These are phyloP conservation scores for Pterocles orientalis DNA, from an alignment of 2,113 vertebrate genomes.

Conservation along the genomic window DNA sequence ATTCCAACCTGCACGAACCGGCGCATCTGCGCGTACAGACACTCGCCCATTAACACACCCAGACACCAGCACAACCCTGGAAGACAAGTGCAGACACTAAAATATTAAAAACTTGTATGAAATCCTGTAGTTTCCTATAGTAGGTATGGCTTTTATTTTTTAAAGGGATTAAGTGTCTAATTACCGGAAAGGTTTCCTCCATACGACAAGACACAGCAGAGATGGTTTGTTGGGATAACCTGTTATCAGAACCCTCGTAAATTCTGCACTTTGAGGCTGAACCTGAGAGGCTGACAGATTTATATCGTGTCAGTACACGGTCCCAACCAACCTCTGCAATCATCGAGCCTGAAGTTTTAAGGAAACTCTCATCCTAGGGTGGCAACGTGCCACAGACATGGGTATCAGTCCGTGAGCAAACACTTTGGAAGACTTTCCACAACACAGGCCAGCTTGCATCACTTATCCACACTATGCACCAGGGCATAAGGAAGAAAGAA, in stretches of 20 bases:
- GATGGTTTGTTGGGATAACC: background rate
- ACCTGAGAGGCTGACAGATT: background rate
- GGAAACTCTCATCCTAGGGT: background rate
- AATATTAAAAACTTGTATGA: background rate
- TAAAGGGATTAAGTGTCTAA: background rate
- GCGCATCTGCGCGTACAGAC: background rate
- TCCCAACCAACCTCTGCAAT: background rate
- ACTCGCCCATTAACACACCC: background rate
- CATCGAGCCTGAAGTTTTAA: accelerated
- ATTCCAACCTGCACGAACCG: background rate
- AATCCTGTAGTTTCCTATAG: background rate
- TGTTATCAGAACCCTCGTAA: background rate
- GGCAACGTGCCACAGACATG: accelerated
- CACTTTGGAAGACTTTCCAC: background rate
- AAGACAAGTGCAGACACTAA: background rate
- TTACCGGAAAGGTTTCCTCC: background rate
- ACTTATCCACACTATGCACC: background rate
- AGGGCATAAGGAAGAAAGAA: background rate
- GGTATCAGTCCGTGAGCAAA: background rate
- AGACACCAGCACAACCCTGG: background rate
- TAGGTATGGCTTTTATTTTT: background rate
- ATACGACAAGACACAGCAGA: background rate
- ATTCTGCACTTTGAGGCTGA: background rate
- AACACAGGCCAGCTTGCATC: background rate
- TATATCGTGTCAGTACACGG: background rate